phyloP scores from a whole-genome alignment of 2,797 vertebrate species.

The Passerculus sandwichensis region DNA sequence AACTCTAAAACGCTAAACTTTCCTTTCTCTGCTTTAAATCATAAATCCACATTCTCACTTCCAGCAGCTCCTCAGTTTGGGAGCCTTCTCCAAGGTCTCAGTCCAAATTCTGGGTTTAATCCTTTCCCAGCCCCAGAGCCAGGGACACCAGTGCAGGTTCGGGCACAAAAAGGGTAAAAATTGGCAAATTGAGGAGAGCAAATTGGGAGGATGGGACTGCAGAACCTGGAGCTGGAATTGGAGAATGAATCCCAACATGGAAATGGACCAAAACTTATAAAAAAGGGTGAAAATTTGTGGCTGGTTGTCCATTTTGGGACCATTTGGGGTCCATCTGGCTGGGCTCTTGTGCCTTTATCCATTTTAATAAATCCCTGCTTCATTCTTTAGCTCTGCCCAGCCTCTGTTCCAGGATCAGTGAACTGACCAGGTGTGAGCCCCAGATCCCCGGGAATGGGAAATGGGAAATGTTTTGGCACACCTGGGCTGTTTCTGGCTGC shows the following conservation, averaged over 20 bases:
- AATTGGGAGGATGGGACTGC: too few species aligned
- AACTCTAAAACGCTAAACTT: not conserved
- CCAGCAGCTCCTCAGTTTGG: not conserved
- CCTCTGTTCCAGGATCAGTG: not conserved
- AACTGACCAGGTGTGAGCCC: not conserved
- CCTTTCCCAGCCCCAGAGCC: not conserved
- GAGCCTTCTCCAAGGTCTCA: not conserved
- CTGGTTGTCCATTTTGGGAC: too few species aligned
- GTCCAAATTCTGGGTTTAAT: not conserved
- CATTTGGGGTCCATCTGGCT: too few species aligned
- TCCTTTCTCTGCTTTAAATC: not conserved
- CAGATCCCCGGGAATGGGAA: not conserved
- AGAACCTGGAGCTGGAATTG: too few species aligned
- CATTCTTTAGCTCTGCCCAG: not conserved
- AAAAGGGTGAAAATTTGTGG: too few species aligned
- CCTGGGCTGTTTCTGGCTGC: not conserved
- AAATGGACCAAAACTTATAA: too few species aligned
- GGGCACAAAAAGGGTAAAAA: not conserved
- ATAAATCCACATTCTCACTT: not conserved
- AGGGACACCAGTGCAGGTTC: too few species aligned
- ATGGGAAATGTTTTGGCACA: not conserved
- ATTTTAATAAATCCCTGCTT: not conserved
- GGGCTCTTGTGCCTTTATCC: not conserved
- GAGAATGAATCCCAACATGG: too few species aligned
- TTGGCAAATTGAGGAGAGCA: too few species aligned